Base-by-base conservation (phyloP, 2,797 vertebrate species). In the Cephalopachus bancanus region DNA sequence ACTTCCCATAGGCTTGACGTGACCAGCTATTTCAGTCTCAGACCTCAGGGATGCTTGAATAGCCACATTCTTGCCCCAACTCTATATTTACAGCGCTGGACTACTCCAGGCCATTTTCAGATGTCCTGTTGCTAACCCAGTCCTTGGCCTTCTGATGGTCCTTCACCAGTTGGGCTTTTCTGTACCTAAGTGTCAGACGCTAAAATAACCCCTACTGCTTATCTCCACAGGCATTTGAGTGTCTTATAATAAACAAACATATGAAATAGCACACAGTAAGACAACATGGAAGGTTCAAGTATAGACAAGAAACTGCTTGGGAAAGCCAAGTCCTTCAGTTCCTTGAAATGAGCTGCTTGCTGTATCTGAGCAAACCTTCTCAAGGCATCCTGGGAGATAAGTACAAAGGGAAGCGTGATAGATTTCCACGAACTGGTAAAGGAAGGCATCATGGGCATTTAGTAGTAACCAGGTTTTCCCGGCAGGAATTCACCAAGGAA, bases 1-100 rank as follows among this genome's bases (percentile, higher is more conserved):
- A 10, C 22, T 17, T 28, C 60, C 67, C 20, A 16, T 0, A 1
- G 53, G 62, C 30, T 37, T 10, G 62, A 53, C 0, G 0, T 2
- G 17, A 12, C 22, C 2, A 11, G 72, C 10, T 33, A 1, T 51
- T 28, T 84, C 51, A 0, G 0, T 24, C 26, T 55, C 37, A 33
- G 84, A 53, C 10, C 53, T 16, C 5, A 2, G 15, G 49, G 33
- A 17, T 0, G 0, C 4, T 1, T 0, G 59, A 20, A 7, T 15
- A 11, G 37, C 33, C 44, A 37, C 16, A 3, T 8, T 0, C 0
- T 0, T 5, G 15, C 72, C 37, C 62, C 44, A 44, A 44, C 44
- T 44, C 44, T 59, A 81, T 19, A 28, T 57, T 86, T 20, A 72
- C n/a, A 55, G 28, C 30, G 1, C 5, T 55, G 7, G 51, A 24